phyloP scores from a whole-genome alignment of 2,888 invertebrate species.

The Vanessa cardui region DNA sequence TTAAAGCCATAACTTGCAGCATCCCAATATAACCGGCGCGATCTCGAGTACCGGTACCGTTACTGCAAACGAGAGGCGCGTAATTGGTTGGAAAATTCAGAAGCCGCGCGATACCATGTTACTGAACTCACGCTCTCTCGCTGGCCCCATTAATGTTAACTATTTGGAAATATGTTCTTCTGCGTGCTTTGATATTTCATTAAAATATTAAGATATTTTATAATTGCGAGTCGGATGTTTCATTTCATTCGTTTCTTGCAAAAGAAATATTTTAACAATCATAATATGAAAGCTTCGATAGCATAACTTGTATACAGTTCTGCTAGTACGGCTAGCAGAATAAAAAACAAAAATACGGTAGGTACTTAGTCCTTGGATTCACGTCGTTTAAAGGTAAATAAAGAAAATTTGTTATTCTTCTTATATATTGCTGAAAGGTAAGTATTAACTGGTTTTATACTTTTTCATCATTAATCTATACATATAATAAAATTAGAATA shows the following conservation, averaged over 20 bases:
- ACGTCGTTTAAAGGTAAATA: no score
- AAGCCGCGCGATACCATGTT: slow-evolving; percentile 31
- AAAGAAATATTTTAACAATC: no score
- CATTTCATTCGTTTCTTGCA: not conserved
- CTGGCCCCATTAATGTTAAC: slow-evolving; percentile 24
- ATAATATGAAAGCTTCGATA: no score
- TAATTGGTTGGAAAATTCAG: slow-evolving; percentile 58
- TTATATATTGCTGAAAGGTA: no score
- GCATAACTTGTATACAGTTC: no score
- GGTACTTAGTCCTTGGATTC: no score
- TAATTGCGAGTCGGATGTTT: not conserved
- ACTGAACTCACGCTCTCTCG: slow-evolving; percentile 16
- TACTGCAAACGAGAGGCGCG: slow-evolving; percentile 47
- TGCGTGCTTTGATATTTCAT: slow-evolving; percentile 17
- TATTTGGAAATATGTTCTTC: slow-evolving; percentile 26
- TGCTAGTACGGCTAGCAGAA: no score
- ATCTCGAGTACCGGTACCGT: slow-evolving; percentile 23
- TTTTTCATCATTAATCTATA: no score
- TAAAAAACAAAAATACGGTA: no score
- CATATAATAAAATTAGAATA: no score
- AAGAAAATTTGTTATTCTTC: no score
- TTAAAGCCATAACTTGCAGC: not conserved
- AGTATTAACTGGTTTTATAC: no score
- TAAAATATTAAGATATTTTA: not conserved
- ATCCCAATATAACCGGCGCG: slow-evolving; percentile 13